Evolutionary conservation across 2,888 invertebrate genomes (phyloP), one percentile per base, ranked within the genome.

Genomic region (Parnassius orleans): DNA sequence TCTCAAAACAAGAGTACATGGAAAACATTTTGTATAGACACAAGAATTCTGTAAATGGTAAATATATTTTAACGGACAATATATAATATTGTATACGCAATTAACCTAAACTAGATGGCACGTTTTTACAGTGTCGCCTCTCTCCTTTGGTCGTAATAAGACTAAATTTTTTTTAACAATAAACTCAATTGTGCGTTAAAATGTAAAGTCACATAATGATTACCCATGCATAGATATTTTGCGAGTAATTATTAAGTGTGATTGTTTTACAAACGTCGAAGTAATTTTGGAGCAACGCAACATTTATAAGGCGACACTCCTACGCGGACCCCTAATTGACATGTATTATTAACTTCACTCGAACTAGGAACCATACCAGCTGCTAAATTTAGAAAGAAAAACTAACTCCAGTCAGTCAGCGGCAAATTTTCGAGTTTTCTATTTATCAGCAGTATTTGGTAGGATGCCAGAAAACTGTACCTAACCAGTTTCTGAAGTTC

Each of bases 61-160:
- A 90, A 92, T 90, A 92, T 92, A 92, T 88, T 89, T 90, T 86
- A 92, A 92, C 91, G 90, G 92, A 92, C 91, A 92, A 91, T 92
- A 92, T 91, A 90, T 90, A 92, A 90, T 90, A 90, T 90, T 92
- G 91, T 92, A 92, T 91, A 91, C 90, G 89, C 90, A 89, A 87
- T 91, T 91, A 92, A 91, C 92, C 92, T 92, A 92, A 91, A 91
- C 91, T 92, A 92, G 91, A 92, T 92, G 92, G 92, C 92, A 92
- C 92, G 90, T 91, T 84, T 86, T 80, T 83, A 81, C 81, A 84
- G 90, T 90, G 92, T 87, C 90, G 91, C 90, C 90, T 83, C n/a
- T n/a, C n/a, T n/a, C 89, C 84, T 87, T 89, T 87, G 89, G 88
- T 89, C 90, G 78, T 78, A 77, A 81, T 75, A 77, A 80, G 78